Evolutionary conservation across 2,888 invertebrate species (phyloP).

Genomic region (Archips xylosteana): DNA sequence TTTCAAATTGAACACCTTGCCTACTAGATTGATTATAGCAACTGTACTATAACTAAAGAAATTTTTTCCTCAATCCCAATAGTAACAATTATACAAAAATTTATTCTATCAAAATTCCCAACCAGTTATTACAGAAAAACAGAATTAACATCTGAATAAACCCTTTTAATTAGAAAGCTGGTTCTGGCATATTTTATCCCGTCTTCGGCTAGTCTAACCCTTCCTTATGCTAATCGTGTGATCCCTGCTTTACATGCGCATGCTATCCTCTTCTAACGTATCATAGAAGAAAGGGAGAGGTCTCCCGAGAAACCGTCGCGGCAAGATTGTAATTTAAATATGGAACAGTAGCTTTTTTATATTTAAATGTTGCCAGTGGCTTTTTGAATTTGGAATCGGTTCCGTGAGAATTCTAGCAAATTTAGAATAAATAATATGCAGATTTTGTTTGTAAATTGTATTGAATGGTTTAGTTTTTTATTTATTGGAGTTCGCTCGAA

Average conservation of each 20-base stretch:
- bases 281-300: constrained; percentile 21
- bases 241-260: constrained; percentile 36
- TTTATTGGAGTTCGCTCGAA: neutral
- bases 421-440: constrained; percentile 25
- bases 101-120: constrained; percentile 9
- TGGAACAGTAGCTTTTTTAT: constrained; percentile 31
- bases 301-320: constrained; percentile 2
- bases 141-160: constrained; percentile 67
- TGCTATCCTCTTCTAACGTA: constrained; percentile 24
- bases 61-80: neutral
- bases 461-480: constrained; percentile 13
- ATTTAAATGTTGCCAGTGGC: constrained; percentile 39
- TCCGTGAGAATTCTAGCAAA: constrained; percentile 27
- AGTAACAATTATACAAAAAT: constrained; percentile 25
- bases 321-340: constrained; percentile 34
- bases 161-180: constrained; percentile 62
- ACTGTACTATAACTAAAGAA: neutral
- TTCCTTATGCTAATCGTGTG: constrained; percentile 59
- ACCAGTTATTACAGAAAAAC: constrained; percentile 36
- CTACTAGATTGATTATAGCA: neutral
- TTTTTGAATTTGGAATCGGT: constrained; percentile 24
- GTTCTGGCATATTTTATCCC: constrained; percentile 64
- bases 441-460: constrained; percentile 10
- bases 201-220: constrained; percentile 50
- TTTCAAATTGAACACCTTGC: too few species aligned